Percentiles rank a stretch among this genome's conserved stretches.
These are phyloP conservation scores for Solea solea DNA, from an alignment of 2,113 vertebrate genomes.

Conservation along the genomic window DNA sequence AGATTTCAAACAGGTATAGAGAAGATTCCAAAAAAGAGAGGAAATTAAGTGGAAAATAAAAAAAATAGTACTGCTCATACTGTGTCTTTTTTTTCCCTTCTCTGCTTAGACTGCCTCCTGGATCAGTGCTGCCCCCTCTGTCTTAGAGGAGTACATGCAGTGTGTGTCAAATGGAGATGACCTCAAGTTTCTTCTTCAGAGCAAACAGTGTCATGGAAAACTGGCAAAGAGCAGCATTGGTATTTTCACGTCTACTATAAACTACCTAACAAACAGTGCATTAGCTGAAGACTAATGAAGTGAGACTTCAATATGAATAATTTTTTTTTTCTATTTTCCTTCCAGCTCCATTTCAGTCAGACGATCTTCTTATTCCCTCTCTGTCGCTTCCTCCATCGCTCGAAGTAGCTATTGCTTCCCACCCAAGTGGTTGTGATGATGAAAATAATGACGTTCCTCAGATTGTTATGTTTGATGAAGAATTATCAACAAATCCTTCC, in stretches of 20 bases:
- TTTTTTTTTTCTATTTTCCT: not conserved
- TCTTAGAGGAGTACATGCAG: slow-evolving; percentile 81
- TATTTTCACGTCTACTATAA: slow-evolving; percentile 40
- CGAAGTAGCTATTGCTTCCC: slow-evolving; percentile 75
- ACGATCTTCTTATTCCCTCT: slow-evolving; percentile 75
- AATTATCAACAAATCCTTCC: slow-evolving; percentile 70
- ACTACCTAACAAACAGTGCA: not conserved
- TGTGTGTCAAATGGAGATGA: slow-evolving; percentile 77
- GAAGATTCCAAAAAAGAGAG: not conserved
- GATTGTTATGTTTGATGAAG: slow-evolving; percentile 75
- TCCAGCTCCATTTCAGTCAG: slow-evolving; percentile 71
- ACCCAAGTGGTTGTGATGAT: slow-evolving; percentile 68
- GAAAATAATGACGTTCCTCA: slow-evolving; percentile 67
- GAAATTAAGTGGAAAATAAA: not conserved
- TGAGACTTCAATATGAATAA: not conserved
- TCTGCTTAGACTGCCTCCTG: slow-evolving; percentile 74
- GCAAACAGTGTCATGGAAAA: slow-evolving; percentile 77
- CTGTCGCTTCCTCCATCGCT: slow-evolving; percentile 74
- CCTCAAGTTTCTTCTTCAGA: slow-evolving; percentile 80
- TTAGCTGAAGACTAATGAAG: not conserved
- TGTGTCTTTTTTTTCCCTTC: not conserved
- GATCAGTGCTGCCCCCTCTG: slow-evolving; percentile 75
- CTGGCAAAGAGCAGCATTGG: slow-evolving; percentile 73
- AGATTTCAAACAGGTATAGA: slow-evolving; percentile 80
- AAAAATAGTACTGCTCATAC: not conserved